These are phyloP conservation scores for Vesta saturnalis DNA, from an alignment of 2,888 invertebrate species.

Conservation along the genomic window DNA sequence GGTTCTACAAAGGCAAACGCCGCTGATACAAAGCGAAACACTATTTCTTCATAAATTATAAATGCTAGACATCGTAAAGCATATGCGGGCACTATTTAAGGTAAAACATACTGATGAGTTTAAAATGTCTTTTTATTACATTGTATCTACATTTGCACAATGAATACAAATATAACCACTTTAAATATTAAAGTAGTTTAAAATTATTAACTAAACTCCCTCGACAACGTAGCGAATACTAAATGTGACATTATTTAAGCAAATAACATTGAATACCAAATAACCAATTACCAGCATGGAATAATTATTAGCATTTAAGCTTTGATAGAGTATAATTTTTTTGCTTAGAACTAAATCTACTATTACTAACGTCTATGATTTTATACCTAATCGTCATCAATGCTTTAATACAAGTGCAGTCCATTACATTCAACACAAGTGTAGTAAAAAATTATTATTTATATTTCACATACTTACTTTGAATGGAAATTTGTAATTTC, in stretches of 20 bases:
- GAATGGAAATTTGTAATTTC: no score
- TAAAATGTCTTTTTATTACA: conserved; percentile 41
- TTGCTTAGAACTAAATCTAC: no score
- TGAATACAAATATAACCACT: conserved; percentile 15
- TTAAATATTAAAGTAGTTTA: conserved; percentile 15
- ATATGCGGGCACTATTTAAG: conserved; percentile 47
- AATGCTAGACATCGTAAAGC: conserved; percentile 45
- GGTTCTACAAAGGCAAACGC: conserved; percentile 56
- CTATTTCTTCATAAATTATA: conserved; percentile 56
- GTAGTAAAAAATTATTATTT: no score
- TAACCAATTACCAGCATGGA: not conserved
- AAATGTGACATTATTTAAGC: conserved; percentile 2
- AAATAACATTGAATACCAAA: conserved; percentile 4
- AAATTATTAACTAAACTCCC: conserved; percentile 5
- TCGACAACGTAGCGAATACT: not conserved
- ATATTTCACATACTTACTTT: no score
- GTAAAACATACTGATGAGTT: conserved; percentile 27
- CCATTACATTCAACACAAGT: no score
- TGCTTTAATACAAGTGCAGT: no score
- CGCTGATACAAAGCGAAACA: conserved; percentile 56
- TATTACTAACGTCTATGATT: no score
- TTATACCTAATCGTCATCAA: no score
- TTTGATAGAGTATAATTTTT: no score
- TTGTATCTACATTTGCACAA: conserved; percentile 21
- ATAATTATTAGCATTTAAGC: not conserved